These are phyloP conservation scores for Ladona fulva DNA, from an alignment of 1,140 invertebrate genomes.

Conservation along the genomic window DNA sequence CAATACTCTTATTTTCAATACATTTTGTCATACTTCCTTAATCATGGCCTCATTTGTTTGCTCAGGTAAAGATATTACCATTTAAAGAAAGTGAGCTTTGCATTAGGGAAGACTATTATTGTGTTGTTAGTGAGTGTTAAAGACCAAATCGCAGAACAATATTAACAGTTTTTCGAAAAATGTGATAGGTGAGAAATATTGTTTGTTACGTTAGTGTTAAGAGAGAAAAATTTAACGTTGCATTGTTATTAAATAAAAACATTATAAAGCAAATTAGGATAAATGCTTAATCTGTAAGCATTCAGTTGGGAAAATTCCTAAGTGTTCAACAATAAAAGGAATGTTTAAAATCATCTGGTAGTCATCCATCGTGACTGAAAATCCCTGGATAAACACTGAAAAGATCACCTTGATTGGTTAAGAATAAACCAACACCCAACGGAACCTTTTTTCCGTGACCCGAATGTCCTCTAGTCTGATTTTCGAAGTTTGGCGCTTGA, in stretches of 20 bases:
- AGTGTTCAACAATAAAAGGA: background rate
- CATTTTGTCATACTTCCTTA: background rate
- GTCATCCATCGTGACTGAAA: background rate
- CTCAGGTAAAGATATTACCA: background rate
- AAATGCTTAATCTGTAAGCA: background rate
- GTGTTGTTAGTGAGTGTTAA: background rate
- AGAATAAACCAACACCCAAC: slow-evolving; percentile 20
- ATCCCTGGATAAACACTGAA: background rate
- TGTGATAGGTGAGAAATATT: background rate
- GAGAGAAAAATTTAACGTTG: slow-evolving; percentile 23
- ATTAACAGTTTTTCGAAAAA: background rate
- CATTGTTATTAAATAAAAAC: background rate
- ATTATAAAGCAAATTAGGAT: background rate
- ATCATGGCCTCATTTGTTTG: background rate
- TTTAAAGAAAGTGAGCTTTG: background rate
- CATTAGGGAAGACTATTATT: background rate
- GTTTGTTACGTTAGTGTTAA: background rate
- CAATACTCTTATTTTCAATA: slow-evolving; percentile 18
- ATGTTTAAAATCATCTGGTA: background rate
- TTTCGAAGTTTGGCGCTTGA: slow-evolving; percentile 64
- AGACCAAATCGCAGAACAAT: background rate
- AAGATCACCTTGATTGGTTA: background rate
- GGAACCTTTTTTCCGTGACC: background rate
- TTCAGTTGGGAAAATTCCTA: background rate
- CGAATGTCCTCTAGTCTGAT: background rate